A percentile compares a stretch with the other conserved stretches of the same genome.
These are phyloP conservation scores for Heliconius aoede DNA, from an alignment of 2,888 invertebrate genomes.

Conservation along the genomic window DNA sequence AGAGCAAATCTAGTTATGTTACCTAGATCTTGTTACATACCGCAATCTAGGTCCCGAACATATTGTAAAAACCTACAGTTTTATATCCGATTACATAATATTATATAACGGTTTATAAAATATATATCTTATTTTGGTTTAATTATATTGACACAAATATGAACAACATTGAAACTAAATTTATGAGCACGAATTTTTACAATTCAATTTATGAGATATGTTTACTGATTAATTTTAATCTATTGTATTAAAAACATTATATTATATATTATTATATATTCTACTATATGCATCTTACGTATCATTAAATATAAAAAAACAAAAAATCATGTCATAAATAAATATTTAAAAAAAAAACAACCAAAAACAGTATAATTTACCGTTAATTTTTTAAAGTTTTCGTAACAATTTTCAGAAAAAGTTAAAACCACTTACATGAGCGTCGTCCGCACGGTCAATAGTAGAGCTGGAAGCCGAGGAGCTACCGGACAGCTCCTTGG, in stretches of 20 bases:
- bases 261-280: too few relatives aligned
- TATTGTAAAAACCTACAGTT: conserved; percentile 27
- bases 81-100: conserved; percentile 35
- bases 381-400: too few relatives aligned
- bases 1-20: conserved; percentile 10
- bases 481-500: conserved; percentile 28
- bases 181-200: too few relatives aligned
- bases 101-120: conserved; percentile 27
- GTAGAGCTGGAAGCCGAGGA: conserved; percentile 55
- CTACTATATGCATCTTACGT: background rate
- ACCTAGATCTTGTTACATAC: conserved; percentile 33
- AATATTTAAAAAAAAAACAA: conserved; percentile 7
- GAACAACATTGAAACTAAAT: background rate
- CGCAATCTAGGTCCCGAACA: conserved; percentile 31
- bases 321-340: too few relatives aligned
- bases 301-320: background rate
- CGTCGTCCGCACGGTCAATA: conserved; percentile 48
- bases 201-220: background rate
- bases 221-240: background rate
- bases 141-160: too few relatives aligned
- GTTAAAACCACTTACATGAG: conserved; percentile 54
- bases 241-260: too few relatives aligned
- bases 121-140: background rate
- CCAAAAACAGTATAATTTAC: too few relatives aligned
- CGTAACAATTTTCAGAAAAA: background rate